Percentiles rank a stretch among this genome's conserved stretches.
phyloP scores from a whole-genome alignment of 2,113 vertebrate genomes.

The Phainopepla nitens region DNA sequence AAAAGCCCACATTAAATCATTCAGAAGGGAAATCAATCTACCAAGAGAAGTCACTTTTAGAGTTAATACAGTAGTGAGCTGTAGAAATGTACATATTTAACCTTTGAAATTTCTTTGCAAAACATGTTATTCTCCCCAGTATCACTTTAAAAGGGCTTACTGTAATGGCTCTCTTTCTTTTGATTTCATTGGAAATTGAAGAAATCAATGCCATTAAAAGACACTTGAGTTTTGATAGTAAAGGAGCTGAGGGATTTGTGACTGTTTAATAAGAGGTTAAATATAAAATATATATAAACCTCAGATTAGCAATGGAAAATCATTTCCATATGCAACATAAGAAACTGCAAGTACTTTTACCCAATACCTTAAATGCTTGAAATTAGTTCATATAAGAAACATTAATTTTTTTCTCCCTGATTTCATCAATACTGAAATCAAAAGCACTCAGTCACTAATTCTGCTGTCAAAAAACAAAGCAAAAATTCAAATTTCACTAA shows the following conservation, averaged over 20 bases:
- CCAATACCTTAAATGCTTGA: conserved; percentile 25
- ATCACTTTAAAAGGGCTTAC: background rate
- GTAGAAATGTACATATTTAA: background rate
- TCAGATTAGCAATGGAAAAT: conserved; percentile 16
- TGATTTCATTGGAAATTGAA: background rate
- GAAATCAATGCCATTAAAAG: background rate
- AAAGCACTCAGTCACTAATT: conserved; percentile 28
- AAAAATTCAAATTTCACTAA: conserved; percentile 1
- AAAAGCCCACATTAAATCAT: background rate
- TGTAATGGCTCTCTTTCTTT: background rate
- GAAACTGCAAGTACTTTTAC: conserved; percentile 38
- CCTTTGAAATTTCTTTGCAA: background rate
- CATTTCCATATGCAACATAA: conserved; percentile 1
- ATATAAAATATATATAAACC: background rate
- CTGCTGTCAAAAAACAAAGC: conserved; percentile 17
- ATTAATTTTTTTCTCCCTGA: conserved; percentile 17
- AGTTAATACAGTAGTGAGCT: background rate
- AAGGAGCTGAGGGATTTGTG: background rate
- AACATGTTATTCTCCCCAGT: background rate
- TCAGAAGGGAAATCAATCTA: background rate
- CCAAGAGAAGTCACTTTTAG: background rate
- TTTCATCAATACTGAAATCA: conserved; percentile 41
- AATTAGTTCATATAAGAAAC: conserved; percentile 38
- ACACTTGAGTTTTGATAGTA: background rate
- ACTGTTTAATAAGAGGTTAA: background rate